Evolutionary conservation across 2,888 invertebrate species (phyloP).

Genomic region (Melieria crassipennis): DNA sequence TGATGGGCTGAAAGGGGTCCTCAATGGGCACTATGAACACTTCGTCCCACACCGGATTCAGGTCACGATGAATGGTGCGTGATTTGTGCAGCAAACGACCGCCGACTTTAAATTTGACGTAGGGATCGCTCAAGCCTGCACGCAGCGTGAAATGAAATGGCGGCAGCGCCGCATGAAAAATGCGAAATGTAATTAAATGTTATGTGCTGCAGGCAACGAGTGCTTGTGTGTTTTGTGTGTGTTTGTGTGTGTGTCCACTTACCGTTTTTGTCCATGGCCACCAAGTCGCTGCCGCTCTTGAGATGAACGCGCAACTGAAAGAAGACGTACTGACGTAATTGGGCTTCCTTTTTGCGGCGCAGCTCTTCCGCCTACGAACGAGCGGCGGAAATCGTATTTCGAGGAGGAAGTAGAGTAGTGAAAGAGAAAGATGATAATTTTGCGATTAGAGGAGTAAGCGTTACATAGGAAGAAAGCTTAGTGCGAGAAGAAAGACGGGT

Average conservation of each 20-base stretch:
- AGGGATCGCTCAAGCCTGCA: conserved; percentile 94
- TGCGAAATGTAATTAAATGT: background rate
- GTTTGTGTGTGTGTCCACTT: conserved; percentile 44
- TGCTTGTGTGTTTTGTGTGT: no score
- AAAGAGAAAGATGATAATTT: conserved; percentile 10
- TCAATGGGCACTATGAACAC: conserved; percentile 91
- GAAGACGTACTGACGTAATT: conserved; percentile 86
- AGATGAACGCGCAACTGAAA: conserved; percentile 91
- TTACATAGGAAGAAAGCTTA: background rate
- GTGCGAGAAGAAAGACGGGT: background rate
- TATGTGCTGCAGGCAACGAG: background rate
- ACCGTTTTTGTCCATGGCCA: conserved; percentile 97
- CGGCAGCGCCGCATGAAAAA: background rate
- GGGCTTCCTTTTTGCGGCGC: conserved; percentile 75
- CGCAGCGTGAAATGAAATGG: background rate
- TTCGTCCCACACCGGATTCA: conserved; percentile 99
- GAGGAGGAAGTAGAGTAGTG: background rate
- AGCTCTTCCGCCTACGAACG: conserved; percentile 73
- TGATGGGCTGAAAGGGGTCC: conserved; percentile 86
- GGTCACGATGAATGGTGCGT: conserved; percentile 90
- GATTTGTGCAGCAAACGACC: conserved; percentile 92
- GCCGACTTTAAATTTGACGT: conserved; percentile 93
- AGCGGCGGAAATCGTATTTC: background rate
- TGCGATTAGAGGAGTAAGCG: conserved; percentile 7
- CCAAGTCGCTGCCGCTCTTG: conserved; percentile 86